Base-by-base conservation (phyloP, 2,113 vertebrate species). In the Lanius ludovicianus region DNA sequence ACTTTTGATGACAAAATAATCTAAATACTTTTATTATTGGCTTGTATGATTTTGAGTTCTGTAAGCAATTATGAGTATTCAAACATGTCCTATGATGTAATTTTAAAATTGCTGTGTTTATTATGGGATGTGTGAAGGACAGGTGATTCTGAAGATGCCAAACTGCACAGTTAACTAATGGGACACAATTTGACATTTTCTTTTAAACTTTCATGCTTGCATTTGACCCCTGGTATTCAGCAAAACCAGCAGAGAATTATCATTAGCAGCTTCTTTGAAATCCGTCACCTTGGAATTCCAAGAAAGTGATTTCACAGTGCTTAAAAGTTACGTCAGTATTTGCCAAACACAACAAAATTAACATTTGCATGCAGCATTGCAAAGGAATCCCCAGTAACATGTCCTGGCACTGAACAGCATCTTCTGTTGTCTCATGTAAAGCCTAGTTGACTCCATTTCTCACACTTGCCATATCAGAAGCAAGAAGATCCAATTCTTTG, bases 11-110 rank as follows among this genome's bases (percentile, higher is more conserved):
- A 80, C 89, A 97, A 97, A 95, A 96, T 94, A 97, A 97, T 96
- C 90, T 76, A 98, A 97, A 97, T 98, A 97, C 97, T 98, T 98
- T 97, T 97, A 96, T 97, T 97, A 97, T 96, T 98, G 97, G 94
- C 97, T 97, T 98, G 95, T 94, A 96, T 49, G 84, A 75, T 96
- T 98, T 80, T 67, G 90, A 96, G 95, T 94, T 96, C 96, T 98
- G 98, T 97, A 97, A 97, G 97, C 96, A 98, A 98, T 98, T 98
- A 98, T 3, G 85, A 94, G 93, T 80, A 93, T 90, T 96, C 85
- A 81, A 85, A 95, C 88, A 96, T 92, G 90, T 93, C 80, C 79
- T 93, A 75, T 96, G 93, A 96, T 77, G 77, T 96, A 82, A 94
- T 96, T 95, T 97, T 88, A 95, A 98, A 96, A 97, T 94, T 76